Percentiles rank a stretch among this genome's conserved stretches.
phyloP scores from a whole-genome alignment of 2,888 invertebrate genomes.

The Stenolophus ochropezus region DNA sequence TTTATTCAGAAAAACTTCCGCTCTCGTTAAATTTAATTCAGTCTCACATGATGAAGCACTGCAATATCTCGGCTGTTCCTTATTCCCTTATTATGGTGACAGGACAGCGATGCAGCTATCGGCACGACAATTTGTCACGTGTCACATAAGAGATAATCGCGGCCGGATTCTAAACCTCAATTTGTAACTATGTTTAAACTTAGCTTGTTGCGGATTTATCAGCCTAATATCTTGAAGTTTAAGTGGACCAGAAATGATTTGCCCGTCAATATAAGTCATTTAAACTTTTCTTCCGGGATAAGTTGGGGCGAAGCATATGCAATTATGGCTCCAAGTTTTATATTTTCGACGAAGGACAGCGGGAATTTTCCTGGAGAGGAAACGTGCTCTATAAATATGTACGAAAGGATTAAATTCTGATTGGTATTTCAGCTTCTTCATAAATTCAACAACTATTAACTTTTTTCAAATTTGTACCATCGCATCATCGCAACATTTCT shows the following conservation, averaged over 20 bases:
- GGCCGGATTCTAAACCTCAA: constrained; percentile 19
- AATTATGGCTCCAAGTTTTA: constrained; percentile 30
- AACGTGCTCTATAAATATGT: constrained; percentile 6
- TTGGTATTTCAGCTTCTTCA: not conserved
- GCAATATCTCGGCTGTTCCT: not conserved
- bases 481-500: too few species aligned
- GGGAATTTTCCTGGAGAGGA: not conserved
- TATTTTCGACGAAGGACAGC: constrained; percentile 15
- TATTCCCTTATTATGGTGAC: constrained; percentile 16
- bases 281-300: constrained; percentile 27
- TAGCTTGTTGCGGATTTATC: constrained; percentile 31
- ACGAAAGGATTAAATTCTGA: constrained; percentile 19
- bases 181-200: constrained; percentile 52
- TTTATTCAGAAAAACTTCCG: not conserved
- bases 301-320: constrained; percentile 23
- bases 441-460: too few species aligned
- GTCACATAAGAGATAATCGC: constrained; percentile 36
- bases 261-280: constrained; percentile 44
- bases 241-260: constrained; percentile 40
- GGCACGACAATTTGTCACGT: constrained; percentile 15
- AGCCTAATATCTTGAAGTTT: constrained; percentile 43
- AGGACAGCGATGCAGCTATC: constrained; percentile 12
- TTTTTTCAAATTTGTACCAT: too few species aligned
- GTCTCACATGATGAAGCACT: not conserved
- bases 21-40: constrained; percentile 15